phyloP scores from a whole-genome alignment of 2,113 vertebrate genomes.

The Gymnogyps californianus region DNA sequence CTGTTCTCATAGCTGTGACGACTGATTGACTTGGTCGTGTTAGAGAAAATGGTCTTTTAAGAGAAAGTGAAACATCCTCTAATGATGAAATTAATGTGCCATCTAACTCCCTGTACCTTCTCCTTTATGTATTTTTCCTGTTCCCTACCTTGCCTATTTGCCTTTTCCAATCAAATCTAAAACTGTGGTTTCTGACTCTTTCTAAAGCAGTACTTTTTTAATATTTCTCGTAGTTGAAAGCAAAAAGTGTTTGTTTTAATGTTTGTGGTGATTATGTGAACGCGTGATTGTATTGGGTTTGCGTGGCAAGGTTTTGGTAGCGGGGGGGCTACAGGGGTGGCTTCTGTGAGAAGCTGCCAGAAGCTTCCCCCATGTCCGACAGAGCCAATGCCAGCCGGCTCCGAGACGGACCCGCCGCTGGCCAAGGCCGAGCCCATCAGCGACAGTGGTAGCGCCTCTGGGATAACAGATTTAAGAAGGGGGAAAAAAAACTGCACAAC shows the following conservation, averaged over 20 bases:
- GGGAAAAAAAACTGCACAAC: no score
- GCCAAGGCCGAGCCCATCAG: no score
- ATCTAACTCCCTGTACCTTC: neutral
- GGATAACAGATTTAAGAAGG: no score
- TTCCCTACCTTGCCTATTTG: neutral
- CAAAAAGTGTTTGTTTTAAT: neutral
- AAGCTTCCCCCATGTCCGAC: no score
- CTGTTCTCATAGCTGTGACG: neutral
- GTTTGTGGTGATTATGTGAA: no score
- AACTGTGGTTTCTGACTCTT: neutral
- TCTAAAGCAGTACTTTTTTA: neutral
- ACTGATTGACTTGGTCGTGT: neutral
- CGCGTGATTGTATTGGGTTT: neutral
- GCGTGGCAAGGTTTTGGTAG: no score
- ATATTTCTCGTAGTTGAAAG: neutral
- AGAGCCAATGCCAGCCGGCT: no score
- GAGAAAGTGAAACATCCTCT: neutral
- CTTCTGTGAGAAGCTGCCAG: no score
- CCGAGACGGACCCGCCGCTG: no score
- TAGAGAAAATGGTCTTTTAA: neutral
- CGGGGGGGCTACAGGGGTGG: no score
- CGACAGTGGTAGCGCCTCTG: no score
- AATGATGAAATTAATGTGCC: neutral
- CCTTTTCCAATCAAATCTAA: neutral
- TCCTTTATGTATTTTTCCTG: neutral